Evolutionary conservation across 2,113 vertebrate genomes (phyloP), one percentile per base, ranked within the genome.

Genomic region (Salvator merianae): DNA sequence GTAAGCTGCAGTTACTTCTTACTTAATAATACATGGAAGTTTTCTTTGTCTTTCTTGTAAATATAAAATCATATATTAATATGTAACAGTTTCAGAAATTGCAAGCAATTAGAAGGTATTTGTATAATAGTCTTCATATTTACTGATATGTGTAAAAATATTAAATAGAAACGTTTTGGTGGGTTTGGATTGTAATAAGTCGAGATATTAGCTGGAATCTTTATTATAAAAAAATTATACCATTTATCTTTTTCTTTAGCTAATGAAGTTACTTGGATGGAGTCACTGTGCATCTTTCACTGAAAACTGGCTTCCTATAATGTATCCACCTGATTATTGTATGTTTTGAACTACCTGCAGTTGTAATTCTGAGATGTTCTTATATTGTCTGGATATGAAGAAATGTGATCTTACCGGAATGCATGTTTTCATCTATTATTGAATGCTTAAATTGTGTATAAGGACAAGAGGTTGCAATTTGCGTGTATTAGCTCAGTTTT

Each of bases 271-370:
- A 86, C 97, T 99, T 69, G 96, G 96, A 94, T 99, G 98, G 98
- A 97, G 92, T 59, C 98, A 99, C 55, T 98, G 98, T 91, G 96
- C 97, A 69, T 95, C 96, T 92, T 99, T 97, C 93, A 97, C 97
- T 77, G 98, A 99, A 93, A 99, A 98, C 84, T 99, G 97, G 98
- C 97, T 99, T 65, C 98, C 98, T 63, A 96, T 99, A 92, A 98
- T 99, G 98, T 99, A 97, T 94, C 98, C 99, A 34, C 92, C 96
- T 47, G 98, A 99, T 88, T 99, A 97, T 88, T 97, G 96, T 24
- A 97, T 97, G 20, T 99, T 99, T 94, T 99, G 97, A 95, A 92
- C 89, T 89, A 71, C 40, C 53, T 79, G 89, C 74, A 84, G 22
- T 80, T 94, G 75, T 92, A 87, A 90, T 93, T 92, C 91, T 89